Conservation (phyloP, 2,797 vertebrate genomes). For the Phrynocephalus guinanensis region DNA sequence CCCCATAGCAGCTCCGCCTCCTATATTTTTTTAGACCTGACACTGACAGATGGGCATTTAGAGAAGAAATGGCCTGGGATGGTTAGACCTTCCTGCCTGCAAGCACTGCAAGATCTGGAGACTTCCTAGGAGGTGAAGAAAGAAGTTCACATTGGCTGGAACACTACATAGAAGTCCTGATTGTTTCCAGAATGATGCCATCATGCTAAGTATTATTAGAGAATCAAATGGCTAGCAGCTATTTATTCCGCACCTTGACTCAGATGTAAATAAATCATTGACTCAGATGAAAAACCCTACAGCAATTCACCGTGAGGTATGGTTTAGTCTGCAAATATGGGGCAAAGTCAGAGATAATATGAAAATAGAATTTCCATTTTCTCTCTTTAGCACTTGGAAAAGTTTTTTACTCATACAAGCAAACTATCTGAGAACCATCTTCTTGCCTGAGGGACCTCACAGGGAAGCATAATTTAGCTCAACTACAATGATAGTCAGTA, state of each 20-base stretch:
- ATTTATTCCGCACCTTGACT: too few species aligned
- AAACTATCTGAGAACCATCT: background rate
- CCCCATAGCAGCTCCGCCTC: background rate
- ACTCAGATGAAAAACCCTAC: background rate
- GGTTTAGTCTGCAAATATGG: background rate
- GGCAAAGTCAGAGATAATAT: background rate
- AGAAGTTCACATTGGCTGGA: background rate
- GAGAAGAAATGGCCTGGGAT: background rate
- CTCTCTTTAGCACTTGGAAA: background rate
- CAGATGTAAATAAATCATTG: too few species aligned
- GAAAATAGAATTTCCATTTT: background rate
- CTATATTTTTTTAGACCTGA: background rate
- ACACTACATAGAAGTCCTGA: background rate
- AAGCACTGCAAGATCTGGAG: background rate
- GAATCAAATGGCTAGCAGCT: too few species aligned
- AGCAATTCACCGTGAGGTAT: background rate
- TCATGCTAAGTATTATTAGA: background rate
- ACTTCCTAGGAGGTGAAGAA: background rate
- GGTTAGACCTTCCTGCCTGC: background rate
- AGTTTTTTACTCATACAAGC: background rate
- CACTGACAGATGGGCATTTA: background rate
- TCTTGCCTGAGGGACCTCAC: background rate
- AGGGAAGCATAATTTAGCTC: background rate
- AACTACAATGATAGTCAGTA: background rate
- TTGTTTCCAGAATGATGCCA: background rate